A percentile compares a stretch with the other conserved stretches of the same genome.
Conservation (phyloP, 2,113 vertebrate genomes). For the Anolis sagrei region DNA sequence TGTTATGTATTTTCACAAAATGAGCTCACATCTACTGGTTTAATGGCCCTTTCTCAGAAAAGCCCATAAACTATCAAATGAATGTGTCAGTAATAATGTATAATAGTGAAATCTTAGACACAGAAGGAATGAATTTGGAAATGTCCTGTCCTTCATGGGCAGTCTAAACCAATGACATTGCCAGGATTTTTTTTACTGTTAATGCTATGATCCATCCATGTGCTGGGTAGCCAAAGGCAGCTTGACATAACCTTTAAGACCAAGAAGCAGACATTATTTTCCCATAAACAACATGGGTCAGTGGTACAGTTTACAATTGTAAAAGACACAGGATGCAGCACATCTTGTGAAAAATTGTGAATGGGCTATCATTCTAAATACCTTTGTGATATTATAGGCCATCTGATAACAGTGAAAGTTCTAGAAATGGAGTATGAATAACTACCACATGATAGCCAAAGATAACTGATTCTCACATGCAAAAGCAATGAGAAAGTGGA, state of each 20-base stretch:
- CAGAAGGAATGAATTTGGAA: constrained; percentile 35
- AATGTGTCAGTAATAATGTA: neutral
- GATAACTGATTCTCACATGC: constrained; percentile 42
- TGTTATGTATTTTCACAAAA: neutral
- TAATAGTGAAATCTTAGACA: neutral
- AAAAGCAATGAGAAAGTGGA: constrained; percentile 54
- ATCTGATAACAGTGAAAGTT: neutral
- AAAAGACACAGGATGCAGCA: constrained; percentile 13
- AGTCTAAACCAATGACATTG: constrained; percentile 32
- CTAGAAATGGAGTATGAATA: constrained; percentile 27
- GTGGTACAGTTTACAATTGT: constrained; percentile 19
- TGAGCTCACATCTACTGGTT: neutral
- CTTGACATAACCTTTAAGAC: constrained; percentile 13
- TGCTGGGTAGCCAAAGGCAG: neutral
- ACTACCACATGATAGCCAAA: constrained; percentile 33
- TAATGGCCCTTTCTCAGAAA: constrained; percentile 6
- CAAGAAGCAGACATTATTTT: constrained; percentile 14
- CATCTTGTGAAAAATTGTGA: neutral
- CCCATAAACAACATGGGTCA: constrained; percentile 1
- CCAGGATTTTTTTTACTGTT: constrained; percentile 16
- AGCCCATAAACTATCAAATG: neutral
- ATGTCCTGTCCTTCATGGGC: constrained; percentile 31
- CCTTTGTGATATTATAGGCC: neutral
- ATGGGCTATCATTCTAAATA: neutral
- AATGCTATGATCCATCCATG: constrained; percentile 35